Conservation (phyloP, 2,888 invertebrate species). For the Plagiodera versicolora region DNA sequence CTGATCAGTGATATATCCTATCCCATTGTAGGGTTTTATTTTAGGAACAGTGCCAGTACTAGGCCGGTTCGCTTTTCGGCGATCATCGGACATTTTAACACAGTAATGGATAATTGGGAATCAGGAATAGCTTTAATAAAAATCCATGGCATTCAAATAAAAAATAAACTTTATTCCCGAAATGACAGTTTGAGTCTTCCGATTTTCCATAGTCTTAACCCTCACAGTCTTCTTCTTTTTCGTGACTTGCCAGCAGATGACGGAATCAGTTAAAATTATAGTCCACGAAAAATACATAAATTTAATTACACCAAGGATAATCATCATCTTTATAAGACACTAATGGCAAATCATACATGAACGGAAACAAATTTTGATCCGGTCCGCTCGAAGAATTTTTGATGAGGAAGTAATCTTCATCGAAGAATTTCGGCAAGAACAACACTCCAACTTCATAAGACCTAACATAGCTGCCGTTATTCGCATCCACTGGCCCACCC, state of each 20-base stretch:
- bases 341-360: constrained; percentile 84
- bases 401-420: constrained; percentile 59
- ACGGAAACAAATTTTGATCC: constrained; percentile 57
- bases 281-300: too few species aligned
- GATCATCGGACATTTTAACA: constrained; percentile 48
- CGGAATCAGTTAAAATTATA: too few species aligned
- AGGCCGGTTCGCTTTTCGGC: constrained; percentile 48
- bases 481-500: constrained; percentile 70
- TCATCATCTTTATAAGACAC: constrained; percentile 69
- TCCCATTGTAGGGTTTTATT: constrained; percentile 50
- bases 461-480: constrained; percentile 62
- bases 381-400: constrained; percentile 37
- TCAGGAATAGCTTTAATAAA: not conserved
- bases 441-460: constrained; percentile 93
- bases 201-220: not conserved
- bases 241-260: too few species aligned
- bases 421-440: constrained; percentile 81
- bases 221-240: too few species aligned
- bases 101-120: not conserved
- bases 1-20: constrained; percentile 32
- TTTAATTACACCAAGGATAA: constrained; percentile 61
- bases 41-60: constrained; percentile 71
- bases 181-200: not conserved
- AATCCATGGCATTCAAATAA: not conserved
- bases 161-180: not conserved